Percentiles rank a stretch among this genome's conserved stretches.
Evolutionary conservation across 2,113 vertebrate species (phyloP).

Genomic region (Corvus moneduloides): DNA sequence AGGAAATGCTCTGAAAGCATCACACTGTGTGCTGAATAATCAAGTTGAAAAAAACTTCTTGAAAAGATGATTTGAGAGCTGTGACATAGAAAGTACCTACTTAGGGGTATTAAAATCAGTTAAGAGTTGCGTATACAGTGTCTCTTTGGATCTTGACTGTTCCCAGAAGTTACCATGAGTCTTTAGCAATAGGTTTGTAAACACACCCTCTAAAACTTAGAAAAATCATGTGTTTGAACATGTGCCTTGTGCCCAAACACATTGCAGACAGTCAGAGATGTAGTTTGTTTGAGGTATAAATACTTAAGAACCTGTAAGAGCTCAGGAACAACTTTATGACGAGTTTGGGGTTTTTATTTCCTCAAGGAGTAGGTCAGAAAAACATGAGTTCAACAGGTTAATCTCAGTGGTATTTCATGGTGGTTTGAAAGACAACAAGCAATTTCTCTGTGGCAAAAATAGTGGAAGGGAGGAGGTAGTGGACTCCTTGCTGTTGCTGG

Average conservation of each 20-base stretch:
- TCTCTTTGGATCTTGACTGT: background rate
- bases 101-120: background rate
- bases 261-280: background rate
- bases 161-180: background rate
- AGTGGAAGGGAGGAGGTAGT: slow-evolving; percentile 15
- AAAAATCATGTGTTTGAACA: background rate
- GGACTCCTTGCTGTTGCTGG: slow-evolving; percentile 5
- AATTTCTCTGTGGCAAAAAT: background rate
- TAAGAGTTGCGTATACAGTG: background rate
- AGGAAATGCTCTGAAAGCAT: background rate
- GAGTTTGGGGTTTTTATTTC: background rate
- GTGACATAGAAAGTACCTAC: background rate
- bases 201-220: background rate
- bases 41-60: background rate
- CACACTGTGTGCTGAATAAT: background rate
- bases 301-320: background rate
- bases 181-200: background rate
- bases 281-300: background rate
- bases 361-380: background rate
- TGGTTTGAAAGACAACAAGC: background rate
- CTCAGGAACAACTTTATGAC: background rate
- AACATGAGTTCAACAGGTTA: background rate
- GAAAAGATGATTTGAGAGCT: background rate
- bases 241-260: background rate
- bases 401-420: background rate